phyloP scores from a whole-genome alignment of 2,113 vertebrate genomes.

The Ornithorhynchus anatinus region DNA sequence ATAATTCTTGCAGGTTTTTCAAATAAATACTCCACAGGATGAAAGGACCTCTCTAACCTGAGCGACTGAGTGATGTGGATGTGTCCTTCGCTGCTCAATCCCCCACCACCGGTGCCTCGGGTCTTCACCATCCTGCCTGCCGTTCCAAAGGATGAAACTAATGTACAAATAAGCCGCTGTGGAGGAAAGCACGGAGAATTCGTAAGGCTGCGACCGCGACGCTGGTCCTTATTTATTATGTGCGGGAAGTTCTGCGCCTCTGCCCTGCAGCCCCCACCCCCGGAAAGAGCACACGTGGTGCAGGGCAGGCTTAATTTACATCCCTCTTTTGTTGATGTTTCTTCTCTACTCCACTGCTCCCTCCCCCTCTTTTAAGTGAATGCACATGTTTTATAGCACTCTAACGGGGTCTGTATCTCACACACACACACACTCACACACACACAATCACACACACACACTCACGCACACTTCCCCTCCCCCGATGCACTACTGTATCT shows the following conservation, averaged over 20 bases:
- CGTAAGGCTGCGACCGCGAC: too few relatives aligned
- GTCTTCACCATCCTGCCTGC: neutral
- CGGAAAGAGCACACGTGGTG: neutral
- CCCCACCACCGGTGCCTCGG: neutral
- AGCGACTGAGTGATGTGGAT: too few relatives aligned
- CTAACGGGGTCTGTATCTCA: neutral
- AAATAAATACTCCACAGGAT: neutral
- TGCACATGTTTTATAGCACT: neutral
- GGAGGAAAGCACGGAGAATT: too few relatives aligned
- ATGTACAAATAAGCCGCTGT: too few relatives aligned
- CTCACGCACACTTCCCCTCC: too few relatives aligned
- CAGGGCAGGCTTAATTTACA: neutral
- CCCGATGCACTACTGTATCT: neutral
- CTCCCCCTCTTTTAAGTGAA: neutral
- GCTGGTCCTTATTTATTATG: neutral
- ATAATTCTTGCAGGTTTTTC: neutral
- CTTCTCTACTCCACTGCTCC: neutral
- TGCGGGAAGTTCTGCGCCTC: neutral
- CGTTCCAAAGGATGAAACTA: conserved; percentile 1
- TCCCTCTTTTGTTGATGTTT: neutral
- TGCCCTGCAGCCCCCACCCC: neutral
- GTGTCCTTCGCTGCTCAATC: neutral
- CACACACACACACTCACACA: too few relatives aligned
- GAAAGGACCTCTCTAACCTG: too few relatives aligned
- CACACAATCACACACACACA: too few relatives aligned